Evolutionary conservation across 2,888 invertebrate species (phyloP).

Genomic region (Aproaerema taeniolella): DNA sequence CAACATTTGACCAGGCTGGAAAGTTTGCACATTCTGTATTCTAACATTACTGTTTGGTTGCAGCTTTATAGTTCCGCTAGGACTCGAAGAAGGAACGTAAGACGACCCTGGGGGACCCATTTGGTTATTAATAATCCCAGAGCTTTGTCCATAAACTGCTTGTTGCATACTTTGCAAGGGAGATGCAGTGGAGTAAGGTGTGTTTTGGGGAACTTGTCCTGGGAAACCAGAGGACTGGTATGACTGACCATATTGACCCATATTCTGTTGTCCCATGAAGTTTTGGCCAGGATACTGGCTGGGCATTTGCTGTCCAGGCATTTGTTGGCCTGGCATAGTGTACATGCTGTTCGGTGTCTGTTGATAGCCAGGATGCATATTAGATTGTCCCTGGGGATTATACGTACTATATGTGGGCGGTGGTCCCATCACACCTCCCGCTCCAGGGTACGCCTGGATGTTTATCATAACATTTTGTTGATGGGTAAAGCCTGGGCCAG

Average conservation of each 20-base stretch:
- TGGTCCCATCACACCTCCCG: conserved; percentile 58
- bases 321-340: conserved; percentile 42
- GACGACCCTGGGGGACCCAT: conserved; percentile 40
- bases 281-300: conserved; percentile 48
- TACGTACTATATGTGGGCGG: conserved; percentile 64
- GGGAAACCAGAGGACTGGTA: conserved; percentile 51
- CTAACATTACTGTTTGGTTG: conserved; percentile 41
- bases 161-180: conserved; percentile 70
- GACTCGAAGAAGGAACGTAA: conserved; percentile 48
- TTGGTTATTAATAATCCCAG: conserved; percentile 31
- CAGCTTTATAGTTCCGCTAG: conserved; percentile 50
- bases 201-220: too few species aligned
- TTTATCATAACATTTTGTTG: conserved; percentile 82
- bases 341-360: conserved; percentile 56
- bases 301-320: conserved; percentile 47
- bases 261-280: conserved; percentile 46
- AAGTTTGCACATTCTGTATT: conserved; percentile 67
- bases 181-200: conserved; percentile 48
- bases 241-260: conserved; percentile 51
- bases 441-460: conserved; percentile 79
- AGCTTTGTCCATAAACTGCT: conserved; percentile 53
- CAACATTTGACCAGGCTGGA: conserved; percentile 47
- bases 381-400: conserved; percentile 39
- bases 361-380: conserved; percentile 55
- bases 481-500: conserved; percentile 64